Percentiles rank a stretch among this genome's conserved stretches.
Evolutionary conservation across 1,140 invertebrate species (phyloP).

Genomic region (Pseudachorutes palmiensis): DNA sequence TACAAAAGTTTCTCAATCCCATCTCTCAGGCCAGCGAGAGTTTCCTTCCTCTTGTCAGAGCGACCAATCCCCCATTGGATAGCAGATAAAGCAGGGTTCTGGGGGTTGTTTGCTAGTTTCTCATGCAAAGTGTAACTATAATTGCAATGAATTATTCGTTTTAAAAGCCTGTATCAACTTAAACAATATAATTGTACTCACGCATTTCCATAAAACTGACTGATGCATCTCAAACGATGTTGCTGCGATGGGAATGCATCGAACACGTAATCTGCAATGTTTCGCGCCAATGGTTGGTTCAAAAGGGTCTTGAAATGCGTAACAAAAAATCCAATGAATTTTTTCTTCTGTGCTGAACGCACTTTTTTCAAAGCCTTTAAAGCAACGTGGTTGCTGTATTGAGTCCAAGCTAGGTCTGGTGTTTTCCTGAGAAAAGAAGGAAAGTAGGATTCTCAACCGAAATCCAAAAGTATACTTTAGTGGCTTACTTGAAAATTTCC

Average conservation of each 20-base stretch:
- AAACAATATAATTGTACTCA: background rate
- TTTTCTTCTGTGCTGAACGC: background rate
- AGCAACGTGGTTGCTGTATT: background rate
- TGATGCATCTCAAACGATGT: background rate
- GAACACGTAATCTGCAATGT: background rate
- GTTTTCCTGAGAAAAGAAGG: background rate
- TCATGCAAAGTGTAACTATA: too few species aligned
- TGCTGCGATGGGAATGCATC: background rate
- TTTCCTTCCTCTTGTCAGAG: too few species aligned
- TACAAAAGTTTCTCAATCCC: background rate
- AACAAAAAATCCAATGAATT: background rate
- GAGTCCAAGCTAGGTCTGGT: background rate
- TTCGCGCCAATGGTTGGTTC: background rate
- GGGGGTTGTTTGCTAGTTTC: too few species aligned
- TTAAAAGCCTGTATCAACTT: background rate
- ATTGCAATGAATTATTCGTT: background rate
- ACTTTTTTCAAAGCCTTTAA: background rate
- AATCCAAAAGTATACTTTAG: too few species aligned
- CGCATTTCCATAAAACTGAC: background rate
- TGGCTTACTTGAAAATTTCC: slow-evolving; percentile 6
- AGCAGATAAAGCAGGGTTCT: too few species aligned
- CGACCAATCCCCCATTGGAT: too few species aligned
- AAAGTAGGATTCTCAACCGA: background rate
- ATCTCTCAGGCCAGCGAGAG: too few species aligned
- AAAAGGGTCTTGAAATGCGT: background rate